Conservation (phyloP, 2,888 invertebrate species). For the Isoperla grammatica region DNA sequence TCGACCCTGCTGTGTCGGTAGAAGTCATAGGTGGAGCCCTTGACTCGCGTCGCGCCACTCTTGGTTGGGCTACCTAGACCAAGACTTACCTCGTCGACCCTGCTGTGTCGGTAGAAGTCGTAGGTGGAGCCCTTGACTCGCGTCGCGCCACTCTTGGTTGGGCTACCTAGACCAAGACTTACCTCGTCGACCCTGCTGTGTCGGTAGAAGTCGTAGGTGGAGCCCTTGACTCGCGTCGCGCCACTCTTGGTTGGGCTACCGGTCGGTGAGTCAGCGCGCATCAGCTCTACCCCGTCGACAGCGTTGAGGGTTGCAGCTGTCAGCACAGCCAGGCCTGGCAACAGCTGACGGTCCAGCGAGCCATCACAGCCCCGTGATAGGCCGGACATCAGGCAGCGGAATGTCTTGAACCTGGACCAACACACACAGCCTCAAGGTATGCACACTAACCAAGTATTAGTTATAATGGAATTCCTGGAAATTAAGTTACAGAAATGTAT, state of each 20-base stretch:
- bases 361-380: conserved; percentile 50
- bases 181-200: conserved; percentile 32
- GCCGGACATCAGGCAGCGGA: conserved; percentile 51
- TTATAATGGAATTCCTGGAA: no score
- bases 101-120: conserved; percentile 34
- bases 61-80: no score
- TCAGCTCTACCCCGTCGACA: conserved; percentile 45
- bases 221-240: conserved; percentile 10
- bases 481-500: no score
- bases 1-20: conserved; percentile 35
- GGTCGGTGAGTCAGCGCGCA: no score
- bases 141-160: no score
- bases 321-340: conserved; percentile 55
- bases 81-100: conserved; percentile 29
- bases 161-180: no score
- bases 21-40: conserved; percentile 17
- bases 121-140: conserved; percentile 17
- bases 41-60: conserved; percentile 17
- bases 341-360: conserved; percentile 49
- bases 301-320: conserved; percentile 47
- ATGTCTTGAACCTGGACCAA: conserved; percentile 54
- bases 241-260: background rate
- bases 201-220: conserved; percentile 31
- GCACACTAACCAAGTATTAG: no score
- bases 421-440: no score